A percentile compares a stretch with the other conserved stretches of the same genome.
Evolutionary conservation across 2,113 vertebrate species (phyloP).

Genomic region (Phrynocephalus versicolor): DNA sequence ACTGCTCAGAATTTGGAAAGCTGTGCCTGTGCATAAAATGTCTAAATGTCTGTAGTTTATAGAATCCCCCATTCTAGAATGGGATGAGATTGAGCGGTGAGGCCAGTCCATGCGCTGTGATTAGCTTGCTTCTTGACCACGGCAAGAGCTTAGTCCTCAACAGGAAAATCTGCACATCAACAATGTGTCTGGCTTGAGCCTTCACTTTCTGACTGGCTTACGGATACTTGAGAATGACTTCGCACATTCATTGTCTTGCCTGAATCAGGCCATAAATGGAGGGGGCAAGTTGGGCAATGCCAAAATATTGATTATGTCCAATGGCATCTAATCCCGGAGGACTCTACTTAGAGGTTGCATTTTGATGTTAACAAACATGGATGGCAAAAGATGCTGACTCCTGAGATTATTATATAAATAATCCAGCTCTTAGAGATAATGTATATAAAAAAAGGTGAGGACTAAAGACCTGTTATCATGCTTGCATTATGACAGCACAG

Average conservation of each 20-base stretch:
- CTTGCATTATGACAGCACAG: slow-evolving; percentile 47
- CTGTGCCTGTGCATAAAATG: not conserved
- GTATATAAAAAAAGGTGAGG: slow-evolving; percentile 45
- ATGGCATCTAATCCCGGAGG: too few species aligned
- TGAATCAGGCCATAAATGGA: not conserved
- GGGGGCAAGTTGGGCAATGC: not conserved
- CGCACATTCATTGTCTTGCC: not conserved
- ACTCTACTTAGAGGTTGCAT: not conserved
- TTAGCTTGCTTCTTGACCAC: not conserved
- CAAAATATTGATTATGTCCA: not conserved
- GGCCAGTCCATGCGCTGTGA: too few species aligned
- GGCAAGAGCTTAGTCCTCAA: not conserved
- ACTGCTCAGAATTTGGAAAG: too few species aligned
- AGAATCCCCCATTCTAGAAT: not conserved
- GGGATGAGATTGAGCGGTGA: not conserved
- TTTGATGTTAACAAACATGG: not conserved
- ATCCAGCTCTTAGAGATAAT: slow-evolving; percentile 2
- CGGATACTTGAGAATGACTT: not conserved
- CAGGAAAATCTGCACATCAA: not conserved
- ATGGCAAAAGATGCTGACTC: not conserved
- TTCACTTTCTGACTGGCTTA: not conserved
- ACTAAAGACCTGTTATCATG: slow-evolving; percentile 44
- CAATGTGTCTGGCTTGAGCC: not conserved
- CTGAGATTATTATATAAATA: not conserved
- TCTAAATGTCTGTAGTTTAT: too few species aligned